Evolutionary conservation across 2,113 vertebrate species (phyloP), one percentile per base, ranked within the genome.

Genomic region (Sander vitreus): DNA sequence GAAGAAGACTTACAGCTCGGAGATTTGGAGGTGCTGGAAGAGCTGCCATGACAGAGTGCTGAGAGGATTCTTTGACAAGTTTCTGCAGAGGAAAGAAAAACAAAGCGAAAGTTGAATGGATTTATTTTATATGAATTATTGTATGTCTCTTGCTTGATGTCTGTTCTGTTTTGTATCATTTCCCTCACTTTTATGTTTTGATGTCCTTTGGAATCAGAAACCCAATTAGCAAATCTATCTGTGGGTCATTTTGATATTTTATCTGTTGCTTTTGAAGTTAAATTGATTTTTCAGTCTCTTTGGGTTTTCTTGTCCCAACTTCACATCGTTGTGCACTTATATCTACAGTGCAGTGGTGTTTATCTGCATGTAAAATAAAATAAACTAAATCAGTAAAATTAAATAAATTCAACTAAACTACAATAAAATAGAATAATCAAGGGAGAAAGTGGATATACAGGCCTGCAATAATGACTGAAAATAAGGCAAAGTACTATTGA

Each of bases 21-120:
- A 93, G 91, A 99, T 96, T 90, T 97, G 96, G 90, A 99, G 96
- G 6, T 97, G 97, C 95, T 99, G 96, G 96, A 99, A 99, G 84
- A 99, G 97, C 81, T 98, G 97, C 98, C 98, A 99, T 8, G 97
- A 98, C 73, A 99, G 94, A 5, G 97, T 98, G 85, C 94, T 96
- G 91, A 99, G 96, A 80, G 97, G 97, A 89, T 99, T 99, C 93
- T 96, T 97, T 7, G 98, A 99, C 90, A 99, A 95, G 93, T 99
- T 98, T 97, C 98, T 99, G 96, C 25, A 1, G 88, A 83, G 62
- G 62, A 51, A 76, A 84, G 78, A 48, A 33, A 85, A 86, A 87
- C 73, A 89, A 53, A 91, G 54, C 57, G 23, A 68, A 33, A 60
- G 66, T 80, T 91, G 60, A 78, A 71, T 73, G 33, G 7, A 47